These are phyloP conservation scores for Phainopepla nitens DNA, from an alignment of 2,113 vertebrate species.

Conservation along the genomic window DNA sequence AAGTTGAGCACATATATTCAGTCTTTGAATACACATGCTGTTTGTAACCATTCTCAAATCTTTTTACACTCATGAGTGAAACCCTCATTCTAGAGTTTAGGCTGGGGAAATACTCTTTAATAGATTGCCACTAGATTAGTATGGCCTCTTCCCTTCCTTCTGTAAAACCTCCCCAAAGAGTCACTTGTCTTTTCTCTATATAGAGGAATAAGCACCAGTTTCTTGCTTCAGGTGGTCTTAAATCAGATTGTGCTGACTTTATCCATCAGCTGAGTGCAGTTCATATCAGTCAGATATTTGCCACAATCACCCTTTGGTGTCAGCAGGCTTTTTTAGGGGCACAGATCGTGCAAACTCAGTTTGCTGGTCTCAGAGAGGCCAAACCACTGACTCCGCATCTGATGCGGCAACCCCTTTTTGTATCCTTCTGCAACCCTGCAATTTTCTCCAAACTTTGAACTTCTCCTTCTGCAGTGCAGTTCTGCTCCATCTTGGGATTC, in stretches of 20 bases:
- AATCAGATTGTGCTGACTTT: not conserved
- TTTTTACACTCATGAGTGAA: not conserved
- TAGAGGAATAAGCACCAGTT: not conserved
- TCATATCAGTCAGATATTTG: rapidly evolving
- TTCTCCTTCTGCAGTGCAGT: not conserved
- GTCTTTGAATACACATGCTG: rapidly evolving
- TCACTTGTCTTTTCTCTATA: not conserved
- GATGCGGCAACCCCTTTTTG: rapidly evolving
- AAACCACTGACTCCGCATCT: not conserved
- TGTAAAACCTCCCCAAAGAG: not conserved
- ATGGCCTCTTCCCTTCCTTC: not conserved
- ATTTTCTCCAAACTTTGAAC: not conserved
- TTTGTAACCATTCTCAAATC: not conserved
- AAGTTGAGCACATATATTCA: not conserved
- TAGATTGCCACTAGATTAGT: not conserved
- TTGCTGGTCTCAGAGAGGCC: not conserved
- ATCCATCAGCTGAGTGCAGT: not conserved
- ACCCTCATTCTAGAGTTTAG: not conserved
- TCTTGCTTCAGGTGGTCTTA: not conserved
- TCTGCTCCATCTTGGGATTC: not conserved
- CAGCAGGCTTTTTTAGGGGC: not conserved
- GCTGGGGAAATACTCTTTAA: not conserved
- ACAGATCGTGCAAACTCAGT: not conserved
- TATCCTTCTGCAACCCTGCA: not conserved
- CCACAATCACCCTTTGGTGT: not conserved